phyloP scores from a whole-genome alignment of 1,140 invertebrate genomes.

The Coptotermes formosanus region DNA sequence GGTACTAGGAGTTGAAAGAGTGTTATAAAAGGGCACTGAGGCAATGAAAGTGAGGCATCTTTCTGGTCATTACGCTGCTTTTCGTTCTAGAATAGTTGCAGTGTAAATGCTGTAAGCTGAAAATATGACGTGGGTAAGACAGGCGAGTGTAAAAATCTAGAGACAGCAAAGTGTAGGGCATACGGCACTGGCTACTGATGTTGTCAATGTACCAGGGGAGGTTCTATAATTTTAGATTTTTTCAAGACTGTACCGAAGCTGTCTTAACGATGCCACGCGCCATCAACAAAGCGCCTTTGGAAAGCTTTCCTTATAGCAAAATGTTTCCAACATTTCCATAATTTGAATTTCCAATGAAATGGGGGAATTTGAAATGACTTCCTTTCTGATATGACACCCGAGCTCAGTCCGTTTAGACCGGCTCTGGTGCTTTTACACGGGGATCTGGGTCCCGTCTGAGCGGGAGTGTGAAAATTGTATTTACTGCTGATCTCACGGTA shows the following conservation, averaged over 20 bases:
- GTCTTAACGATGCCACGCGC: not conserved
- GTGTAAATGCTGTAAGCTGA: no score
- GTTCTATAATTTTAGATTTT: not conserved
- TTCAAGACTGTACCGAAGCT: not conserved
- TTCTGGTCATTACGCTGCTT: no score
- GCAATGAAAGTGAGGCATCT: no score
- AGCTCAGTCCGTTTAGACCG: not conserved
- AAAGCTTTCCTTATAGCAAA: not conserved
- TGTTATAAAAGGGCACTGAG: no score
- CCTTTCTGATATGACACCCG: not conserved
- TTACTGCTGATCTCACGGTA: not conserved
- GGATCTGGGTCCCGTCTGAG: not conserved
- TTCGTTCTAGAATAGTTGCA: no score
- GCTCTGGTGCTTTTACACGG: not conserved
- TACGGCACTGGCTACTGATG: not conserved
- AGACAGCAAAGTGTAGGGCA: no score
- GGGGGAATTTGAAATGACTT: slow-evolving; percentile 11
- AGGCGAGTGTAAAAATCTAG: no score
- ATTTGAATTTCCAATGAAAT: slow-evolving; percentile 19
- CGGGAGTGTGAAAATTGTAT: not conserved
- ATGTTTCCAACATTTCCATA: slow-evolving; percentile 8
- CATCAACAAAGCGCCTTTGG: not conserved
- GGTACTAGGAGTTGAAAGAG: no score
- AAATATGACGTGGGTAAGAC: no score
- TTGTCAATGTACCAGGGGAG: not conserved